phyloP scores from a whole-genome alignment of 1,140 invertebrate genomes.

The Heliconius himera region DNA sequence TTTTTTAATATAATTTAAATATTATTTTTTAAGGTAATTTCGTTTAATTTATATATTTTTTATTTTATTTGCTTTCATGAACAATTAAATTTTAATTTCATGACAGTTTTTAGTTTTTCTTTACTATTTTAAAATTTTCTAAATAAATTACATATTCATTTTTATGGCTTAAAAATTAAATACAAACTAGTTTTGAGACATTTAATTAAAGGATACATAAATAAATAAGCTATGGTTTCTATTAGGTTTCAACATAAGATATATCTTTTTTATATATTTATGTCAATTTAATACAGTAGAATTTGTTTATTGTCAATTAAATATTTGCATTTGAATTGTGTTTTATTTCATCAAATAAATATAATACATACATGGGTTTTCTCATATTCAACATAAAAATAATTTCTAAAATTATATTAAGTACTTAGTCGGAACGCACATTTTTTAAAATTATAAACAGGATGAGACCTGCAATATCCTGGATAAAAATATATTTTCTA shows the following conservation, averaged over 20 bases:
- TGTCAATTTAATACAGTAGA: slow-evolving; percentile 59
- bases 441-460: no score
- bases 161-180: no score
- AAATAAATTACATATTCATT: not conserved
- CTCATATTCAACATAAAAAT: no score
- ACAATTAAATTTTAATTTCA: not conserved
- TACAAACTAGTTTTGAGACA: not conserved
- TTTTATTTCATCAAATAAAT: not conserved
- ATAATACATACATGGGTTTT: not conserved
- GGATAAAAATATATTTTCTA: no score
- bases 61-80: not conserved
- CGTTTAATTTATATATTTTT: not conserved
- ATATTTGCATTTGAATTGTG: slow-evolving; percentile 48
- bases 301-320: slow-evolving; percentile 72
- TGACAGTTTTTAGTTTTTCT: not conserved
- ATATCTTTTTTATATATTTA: slow-evolving; percentile 33
- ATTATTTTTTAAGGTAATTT: not conserved
- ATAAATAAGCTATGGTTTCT: not conserved
- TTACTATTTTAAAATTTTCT: not conserved
- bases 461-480: no score
- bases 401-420: no score
- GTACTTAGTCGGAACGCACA: no score
- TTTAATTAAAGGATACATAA: not conserved
- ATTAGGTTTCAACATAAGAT: not conserved
- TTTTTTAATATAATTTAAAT: not conserved